Conservation (phyloP, 2,888 invertebrate genomes). For the Lypha dubia region DNA sequence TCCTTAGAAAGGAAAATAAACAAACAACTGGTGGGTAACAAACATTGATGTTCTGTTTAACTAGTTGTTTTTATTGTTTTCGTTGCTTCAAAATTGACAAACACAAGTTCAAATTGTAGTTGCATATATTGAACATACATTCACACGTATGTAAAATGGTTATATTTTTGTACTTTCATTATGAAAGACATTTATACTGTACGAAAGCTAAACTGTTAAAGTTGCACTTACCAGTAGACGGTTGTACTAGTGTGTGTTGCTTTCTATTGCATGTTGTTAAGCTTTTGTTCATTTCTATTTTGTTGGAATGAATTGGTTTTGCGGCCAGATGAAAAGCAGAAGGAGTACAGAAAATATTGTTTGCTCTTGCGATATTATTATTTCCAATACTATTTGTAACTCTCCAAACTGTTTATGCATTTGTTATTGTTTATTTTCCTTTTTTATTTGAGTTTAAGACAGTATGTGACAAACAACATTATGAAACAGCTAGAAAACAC, state of each 20-base stretch:
- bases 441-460: too few relatives aligned
- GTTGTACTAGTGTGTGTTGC: conserved; percentile 8
- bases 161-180: background rate
- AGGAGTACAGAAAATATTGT: conserved; percentile 24
- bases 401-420: background rate
- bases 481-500: too few relatives aligned
- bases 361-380: background rate
- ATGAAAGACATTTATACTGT: background rate
- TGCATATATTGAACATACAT: background rate
- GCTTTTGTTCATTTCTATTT: conserved; percentile 28
- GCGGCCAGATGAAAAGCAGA: conserved; percentile 43
- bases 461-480: too few relatives aligned
- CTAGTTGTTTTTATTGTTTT: conserved; percentile 1
- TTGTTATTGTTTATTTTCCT: background rate
- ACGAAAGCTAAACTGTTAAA: background rate
- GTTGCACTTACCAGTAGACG: background rate
- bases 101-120: conserved; percentile 9
- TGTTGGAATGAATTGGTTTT: conserved; percentile 31
- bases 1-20: conserved; percentile 46
- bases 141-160: too few relatives aligned
- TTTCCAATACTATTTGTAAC: background rate
- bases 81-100: conserved; percentile 23
- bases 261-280: background rate
- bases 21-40: conserved; percentile 21
- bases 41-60: conserved; percentile 20